Conservation (phyloP, 1,140 invertebrate species). For the Acromyrmex charruanus region DNA sequence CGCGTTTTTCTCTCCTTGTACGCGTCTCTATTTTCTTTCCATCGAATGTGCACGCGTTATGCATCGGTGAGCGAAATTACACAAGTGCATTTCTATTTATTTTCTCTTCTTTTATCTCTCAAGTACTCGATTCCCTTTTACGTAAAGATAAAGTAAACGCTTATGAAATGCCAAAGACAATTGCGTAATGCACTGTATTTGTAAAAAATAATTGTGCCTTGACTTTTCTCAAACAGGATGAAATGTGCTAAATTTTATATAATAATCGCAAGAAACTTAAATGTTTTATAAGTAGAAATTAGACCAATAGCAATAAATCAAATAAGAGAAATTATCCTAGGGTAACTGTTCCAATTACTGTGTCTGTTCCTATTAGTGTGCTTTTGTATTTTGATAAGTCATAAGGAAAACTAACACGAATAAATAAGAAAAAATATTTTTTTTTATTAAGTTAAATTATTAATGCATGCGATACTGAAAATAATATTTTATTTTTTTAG, state of each 20-base stretch:
- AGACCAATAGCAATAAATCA: too few relatives aligned
- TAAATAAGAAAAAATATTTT: too few relatives aligned
- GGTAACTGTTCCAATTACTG: too few relatives aligned
- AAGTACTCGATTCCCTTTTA: background rate
- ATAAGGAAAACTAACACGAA: too few relatives aligned
- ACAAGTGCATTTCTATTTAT: background rate
- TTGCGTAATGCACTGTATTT: background rate
- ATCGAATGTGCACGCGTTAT: constrained; percentile 24
- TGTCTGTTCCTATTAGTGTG: too few relatives aligned
- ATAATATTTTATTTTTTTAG: too few relatives aligned
- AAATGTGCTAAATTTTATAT: background rate
- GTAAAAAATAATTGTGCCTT: background rate
- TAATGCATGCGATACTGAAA: too few relatives aligned
- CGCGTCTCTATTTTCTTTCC: constrained; percentile 55
- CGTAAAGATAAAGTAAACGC: constrained; percentile 21
- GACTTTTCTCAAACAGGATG: background rate
- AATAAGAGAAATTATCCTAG: too few relatives aligned
- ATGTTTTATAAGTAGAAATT: background rate
- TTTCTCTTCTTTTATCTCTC: background rate
- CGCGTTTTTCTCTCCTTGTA: constrained; percentile 43
- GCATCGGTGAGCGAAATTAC: constrained; percentile 39
- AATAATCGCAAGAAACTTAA: background rate
- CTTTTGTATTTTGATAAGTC: too few relatives aligned
- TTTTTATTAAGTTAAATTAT: too few relatives aligned
- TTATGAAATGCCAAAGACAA: background rate